Evolutionary conservation across 2,888 invertebrate genomes (phyloP).

Genomic region (Apeira syringaria): DNA sequence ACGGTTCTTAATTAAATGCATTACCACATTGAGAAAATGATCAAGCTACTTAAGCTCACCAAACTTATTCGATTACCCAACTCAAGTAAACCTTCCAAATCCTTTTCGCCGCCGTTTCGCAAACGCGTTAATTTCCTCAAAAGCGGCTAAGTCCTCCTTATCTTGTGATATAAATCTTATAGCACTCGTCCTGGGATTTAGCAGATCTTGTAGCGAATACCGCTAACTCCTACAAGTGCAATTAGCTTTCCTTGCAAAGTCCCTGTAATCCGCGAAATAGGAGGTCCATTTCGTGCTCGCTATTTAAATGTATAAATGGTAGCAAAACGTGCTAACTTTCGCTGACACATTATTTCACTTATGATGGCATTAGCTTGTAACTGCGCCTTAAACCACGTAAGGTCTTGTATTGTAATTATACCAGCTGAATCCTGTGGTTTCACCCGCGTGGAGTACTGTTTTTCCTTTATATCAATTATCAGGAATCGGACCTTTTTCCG

Average conservation of each 20-base stretch:
- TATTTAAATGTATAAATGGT: constrained; percentile 51
- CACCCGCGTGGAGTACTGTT: no score
- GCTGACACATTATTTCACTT: no score
- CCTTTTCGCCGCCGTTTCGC: constrained; percentile 28
- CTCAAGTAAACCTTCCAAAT: not conserved
- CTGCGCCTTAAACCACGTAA: no score
- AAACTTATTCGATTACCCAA: constrained; percentile 9
- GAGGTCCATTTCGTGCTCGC: constrained; percentile 57
- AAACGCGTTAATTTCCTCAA: constrained; percentile 74
- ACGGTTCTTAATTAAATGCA: no score
- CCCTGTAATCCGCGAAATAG: constrained; percentile 65
- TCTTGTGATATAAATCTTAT: constrained; percentile 77
- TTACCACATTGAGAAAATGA: not conserved
- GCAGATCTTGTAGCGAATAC: constrained; percentile 57
- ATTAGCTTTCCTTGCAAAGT: constrained; percentile 68
- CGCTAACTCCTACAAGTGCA: constrained; percentile 75
- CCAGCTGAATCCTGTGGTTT: no score
- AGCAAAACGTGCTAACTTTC: not conserved
- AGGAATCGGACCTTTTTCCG: no score
- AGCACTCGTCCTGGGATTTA: constrained; percentile 73
- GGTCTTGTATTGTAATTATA: no score
- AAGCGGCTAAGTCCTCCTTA: constrained; percentile 32
- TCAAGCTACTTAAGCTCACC: not conserved
- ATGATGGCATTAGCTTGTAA: no score
- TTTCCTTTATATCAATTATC: no score